Base-by-base conservation (phyloP, 2,797 vertebrate species). In the Bradypodion pumilum region DNA sequence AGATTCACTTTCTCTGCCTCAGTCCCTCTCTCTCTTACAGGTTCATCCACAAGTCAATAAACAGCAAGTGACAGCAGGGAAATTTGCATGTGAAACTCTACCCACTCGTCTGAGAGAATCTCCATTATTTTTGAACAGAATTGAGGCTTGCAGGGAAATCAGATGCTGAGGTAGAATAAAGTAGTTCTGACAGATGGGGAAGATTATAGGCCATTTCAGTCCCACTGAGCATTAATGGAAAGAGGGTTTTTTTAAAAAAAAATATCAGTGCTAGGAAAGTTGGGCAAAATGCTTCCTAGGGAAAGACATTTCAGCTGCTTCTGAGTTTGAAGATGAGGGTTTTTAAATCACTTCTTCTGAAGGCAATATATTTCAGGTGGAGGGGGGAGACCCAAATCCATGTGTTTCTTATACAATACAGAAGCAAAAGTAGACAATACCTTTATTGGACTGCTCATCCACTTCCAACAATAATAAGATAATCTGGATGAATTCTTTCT, bases 141-240 rank as follows among this genome's bases (percentile, higher is more conserved):
- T 86, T 87, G 88, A 87, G 88, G 89, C 91, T 92, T 85, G 88
- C 91, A 85, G 87, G 88, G 86, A 93, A 93, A 92, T 92, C 87
- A 90, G 91, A 91, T 89, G 85, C 80, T 90, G 89, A 74, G 88
- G 89, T 85, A 89, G 87, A 92, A 91, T 86, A 87, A 93, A 94
- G 80, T 89, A 83, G 80, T 91, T 93, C 88, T 92, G 91, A 94
- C 89, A 92, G 88, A 82, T 89, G 94, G 86, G 79, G 85, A 91
- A 91, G 90, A 92, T 93, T 93, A 93, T 63, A 90, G 88, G 84
- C 86, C 8, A 90, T 90, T 93, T 91, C 86, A 86, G 86, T 90
- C 82, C 89, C 87, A 77, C 72, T 46, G 78, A 93, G 87, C 78
- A 80, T 88, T 90, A 91, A 89, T 91, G 66, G 15, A 65, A 86